These are phyloP conservation scores for Heloderma charlesbogerti DNA, from an alignment of 2,113 vertebrate species.

Conservation along the genomic window DNA sequence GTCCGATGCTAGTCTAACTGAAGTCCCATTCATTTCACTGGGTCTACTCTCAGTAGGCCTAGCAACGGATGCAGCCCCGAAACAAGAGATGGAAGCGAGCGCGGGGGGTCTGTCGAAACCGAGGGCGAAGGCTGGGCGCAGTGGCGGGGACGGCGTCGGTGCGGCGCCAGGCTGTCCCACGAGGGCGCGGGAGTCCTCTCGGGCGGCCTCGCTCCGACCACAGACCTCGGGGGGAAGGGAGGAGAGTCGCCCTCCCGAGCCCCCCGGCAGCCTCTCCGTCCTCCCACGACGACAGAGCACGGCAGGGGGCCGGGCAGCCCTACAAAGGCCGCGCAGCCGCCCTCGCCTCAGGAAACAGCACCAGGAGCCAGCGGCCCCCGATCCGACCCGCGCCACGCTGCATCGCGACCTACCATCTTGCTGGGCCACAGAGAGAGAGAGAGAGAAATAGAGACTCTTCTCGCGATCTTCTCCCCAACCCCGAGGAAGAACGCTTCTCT, in stretches of 20 bases:
- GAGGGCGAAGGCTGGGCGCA: no score
- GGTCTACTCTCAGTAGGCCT: no score
- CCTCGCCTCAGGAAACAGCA: accelerated
- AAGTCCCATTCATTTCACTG: no score
- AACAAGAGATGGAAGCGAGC: no score
- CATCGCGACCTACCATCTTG: constrained; percentile 44
- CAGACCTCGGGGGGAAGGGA: background rate
- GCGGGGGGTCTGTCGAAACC: no score
- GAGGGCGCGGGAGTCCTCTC: no score
- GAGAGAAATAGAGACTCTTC: accelerated
- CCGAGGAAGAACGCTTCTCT: background rate
- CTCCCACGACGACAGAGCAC: background rate
- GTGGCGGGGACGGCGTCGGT: no score
- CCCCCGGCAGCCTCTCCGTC: background rate
- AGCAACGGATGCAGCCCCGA: no score
- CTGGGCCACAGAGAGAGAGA: background rate
- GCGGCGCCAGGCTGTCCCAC: no score
- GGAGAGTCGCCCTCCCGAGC: background rate
- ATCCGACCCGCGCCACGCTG: accelerated
- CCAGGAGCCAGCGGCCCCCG: no score
- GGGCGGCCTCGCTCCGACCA: background rate
- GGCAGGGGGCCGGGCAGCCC: background rate
- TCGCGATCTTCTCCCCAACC: background rate
- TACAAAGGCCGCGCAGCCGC: background rate
- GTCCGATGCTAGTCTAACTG: no score